Base-by-base conservation (phyloP, 2,888 invertebrate species). In the Gymnosoma rotundatum region DNA sequence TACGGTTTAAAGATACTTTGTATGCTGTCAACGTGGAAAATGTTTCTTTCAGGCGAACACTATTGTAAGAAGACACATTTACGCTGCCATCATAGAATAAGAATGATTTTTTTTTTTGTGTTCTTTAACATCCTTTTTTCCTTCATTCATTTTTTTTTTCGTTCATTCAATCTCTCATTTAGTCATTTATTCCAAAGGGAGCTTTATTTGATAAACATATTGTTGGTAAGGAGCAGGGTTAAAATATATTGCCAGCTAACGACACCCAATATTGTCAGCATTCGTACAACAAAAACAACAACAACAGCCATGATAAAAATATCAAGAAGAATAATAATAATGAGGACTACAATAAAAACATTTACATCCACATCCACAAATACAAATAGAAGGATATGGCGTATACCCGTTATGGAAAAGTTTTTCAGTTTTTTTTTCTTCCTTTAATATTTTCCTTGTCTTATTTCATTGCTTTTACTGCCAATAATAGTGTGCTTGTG, bases 1-100 rank as follows among this genome's bases (percentile, higher is more conserved):
- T 91, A 90, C 90, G 90, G 90, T 91, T 90, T 90, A 82, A 89
- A 88, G 91, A 90, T 91, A 90, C 91, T 90, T 90, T 91, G 90
- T 91, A 90, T 90, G 90, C 90, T 91, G 91, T 91, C 91, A 91
- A 89, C 91, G 91, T 91, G 85, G 78, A 83, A 83, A 87, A 85
- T 87, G 83, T 86, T 85, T 81, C 85, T 83, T 85, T 76, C 83
- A 78, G 78, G 83, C 85, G 74, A 80, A 78, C 85, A 85, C 83
- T 86, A 85, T 83, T 64, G 63, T 58, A 78, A 78, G 67, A 78
- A 69, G 69, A 74, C 72, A 80, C 79, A 83, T 72, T 64, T 63
- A 67, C 72, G 72, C 66, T 61, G 32, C 79, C 80, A 73, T 61
- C 60, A 61, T 45, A 16, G 74, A 61, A 72, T 18, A 48, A 74